Evolutionary conservation across 2,888 invertebrate species (phyloP), one percentile per base, ranked within the genome.

Genomic region (Tuberolachnus salignus): DNA sequence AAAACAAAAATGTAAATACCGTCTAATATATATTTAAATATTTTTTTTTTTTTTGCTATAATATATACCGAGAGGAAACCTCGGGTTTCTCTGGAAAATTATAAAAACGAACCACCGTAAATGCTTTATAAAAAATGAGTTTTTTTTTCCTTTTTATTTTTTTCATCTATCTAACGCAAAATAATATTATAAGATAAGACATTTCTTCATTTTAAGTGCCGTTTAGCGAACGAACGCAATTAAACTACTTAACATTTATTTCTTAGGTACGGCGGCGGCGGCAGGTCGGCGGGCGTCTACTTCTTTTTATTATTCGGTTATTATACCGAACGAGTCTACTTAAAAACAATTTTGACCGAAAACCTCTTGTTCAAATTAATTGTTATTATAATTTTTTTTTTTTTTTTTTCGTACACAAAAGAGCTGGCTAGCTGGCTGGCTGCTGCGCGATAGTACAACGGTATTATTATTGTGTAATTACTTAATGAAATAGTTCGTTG

Each of bases 171-270:
- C 3, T 34, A 34, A 34, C 34, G 34, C 34, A 34, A 6, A 34
- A 34, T 3, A 44, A 70, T 21, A 6, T 10, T 6, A 46, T 4
- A 53, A 55, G 21, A 13, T 53, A 53, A 69, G 14, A 70, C 42
- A 21, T 19, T 69, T 55, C 3, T 53, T 55, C 26, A 4, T 34
- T 34, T 34, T 55, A 44, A 70, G 70, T 69, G 42, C 23, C 55
- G 16, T 70, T 70, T 55, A 57, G 70, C 44, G 14, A 44, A 42
- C 14, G 16, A 44, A 34, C 34, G 16, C 42, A 70, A 70, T 70
- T 70, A 70, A 55, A 70, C 23, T 55, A 44, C 55, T 70, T 23
- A 23, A 70, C 55, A 44, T 44, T 70, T 70, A 70, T 55, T 55
- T 57, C 21, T 70, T 44, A 70, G 42, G 55, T 44, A 44, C 1